Conservation (phyloP, 30 jellyfish, hydroid and myxozoan species). For the Clytia hemisphaerica region DNA sequence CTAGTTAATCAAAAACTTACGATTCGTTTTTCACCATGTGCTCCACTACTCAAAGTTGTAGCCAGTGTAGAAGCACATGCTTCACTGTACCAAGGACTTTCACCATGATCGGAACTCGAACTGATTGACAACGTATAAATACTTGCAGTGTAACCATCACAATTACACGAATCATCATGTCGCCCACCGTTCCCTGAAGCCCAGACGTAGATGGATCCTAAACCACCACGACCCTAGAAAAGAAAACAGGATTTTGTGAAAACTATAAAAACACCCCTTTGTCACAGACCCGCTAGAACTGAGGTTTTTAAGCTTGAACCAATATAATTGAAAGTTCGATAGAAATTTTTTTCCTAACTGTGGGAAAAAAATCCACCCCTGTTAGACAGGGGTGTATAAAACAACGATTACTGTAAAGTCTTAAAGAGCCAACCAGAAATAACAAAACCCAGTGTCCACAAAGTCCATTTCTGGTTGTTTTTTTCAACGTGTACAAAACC, state of each 20-base stretch:
- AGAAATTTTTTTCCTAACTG: too few species aligned
- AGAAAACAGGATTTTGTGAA: too few species aligned
- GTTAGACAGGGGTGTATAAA: background rate
- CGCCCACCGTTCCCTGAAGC: constrained; percentile 99
- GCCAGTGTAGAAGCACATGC: constrained; percentile 98
- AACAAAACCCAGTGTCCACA: too few species aligned
- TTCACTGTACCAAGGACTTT: constrained; percentile 99
- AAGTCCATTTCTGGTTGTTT: too few species aligned
- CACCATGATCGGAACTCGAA: constrained; percentile 99
- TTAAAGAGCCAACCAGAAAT: too few species aligned
- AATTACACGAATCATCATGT: constrained; percentile 99
- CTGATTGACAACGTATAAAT: constrained; percentile 94
- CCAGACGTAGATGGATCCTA: constrained; percentile 98
- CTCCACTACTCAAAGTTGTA: constrained; percentile 98
- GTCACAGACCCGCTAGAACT: background rate
- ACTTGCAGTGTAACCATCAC: constrained; percentile 99
- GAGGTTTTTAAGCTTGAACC: background rate
- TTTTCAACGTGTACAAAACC: too few species aligned
- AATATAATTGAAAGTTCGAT: too few species aligned
- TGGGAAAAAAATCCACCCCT: too few species aligned
- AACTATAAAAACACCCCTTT: too few species aligned
- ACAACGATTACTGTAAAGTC: background rate
- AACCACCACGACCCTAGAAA: constrained; percentile 97
- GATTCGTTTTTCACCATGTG: constrained; percentile 93
- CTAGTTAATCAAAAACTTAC: too few species aligned